Evolutionary conservation across 2,888 invertebrate genomes (phyloP).

Genomic region (Megalurothrips usitatus): DNA sequence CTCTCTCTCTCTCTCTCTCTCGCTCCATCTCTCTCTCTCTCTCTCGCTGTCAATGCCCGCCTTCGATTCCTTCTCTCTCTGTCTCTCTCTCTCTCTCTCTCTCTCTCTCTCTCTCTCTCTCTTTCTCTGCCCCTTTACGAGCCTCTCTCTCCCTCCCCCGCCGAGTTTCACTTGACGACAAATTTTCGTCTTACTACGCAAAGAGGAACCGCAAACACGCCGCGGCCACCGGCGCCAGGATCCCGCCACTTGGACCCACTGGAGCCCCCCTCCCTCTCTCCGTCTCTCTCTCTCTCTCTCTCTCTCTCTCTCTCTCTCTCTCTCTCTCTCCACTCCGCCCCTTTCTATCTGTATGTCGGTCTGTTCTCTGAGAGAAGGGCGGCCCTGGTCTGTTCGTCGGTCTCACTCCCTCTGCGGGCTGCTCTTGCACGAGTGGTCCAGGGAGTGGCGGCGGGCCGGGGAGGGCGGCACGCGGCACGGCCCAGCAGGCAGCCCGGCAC

Average conservation of each 20-base stretch:
- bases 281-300: neutral
- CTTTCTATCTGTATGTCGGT: neutral
- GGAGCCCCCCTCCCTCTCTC: neutral
- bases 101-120: neutral
- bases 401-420: neutral
- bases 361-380: too few species aligned
- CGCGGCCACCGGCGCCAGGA: constrained; percentile 6
- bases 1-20: neutral
- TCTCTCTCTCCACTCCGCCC: neutral
- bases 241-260: neutral
- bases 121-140: neutral
- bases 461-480: neutral
- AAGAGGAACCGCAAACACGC: constrained; percentile 23
- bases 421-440: neutral
- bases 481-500: neutral
- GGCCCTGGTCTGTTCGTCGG: neutral
- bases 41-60: too few species aligned
- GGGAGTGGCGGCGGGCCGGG: neutral
- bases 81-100: neutral
- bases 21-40: neutral
- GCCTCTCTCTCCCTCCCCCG: neutral
- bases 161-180: constrained; percentile 20
- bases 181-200: constrained; percentile 26
- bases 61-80: neutral
- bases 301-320: constrained; percentile 12